Conservation (phyloP, 1,140 invertebrate genomes). For the Venustaconcha ellipsiformis region DNA sequence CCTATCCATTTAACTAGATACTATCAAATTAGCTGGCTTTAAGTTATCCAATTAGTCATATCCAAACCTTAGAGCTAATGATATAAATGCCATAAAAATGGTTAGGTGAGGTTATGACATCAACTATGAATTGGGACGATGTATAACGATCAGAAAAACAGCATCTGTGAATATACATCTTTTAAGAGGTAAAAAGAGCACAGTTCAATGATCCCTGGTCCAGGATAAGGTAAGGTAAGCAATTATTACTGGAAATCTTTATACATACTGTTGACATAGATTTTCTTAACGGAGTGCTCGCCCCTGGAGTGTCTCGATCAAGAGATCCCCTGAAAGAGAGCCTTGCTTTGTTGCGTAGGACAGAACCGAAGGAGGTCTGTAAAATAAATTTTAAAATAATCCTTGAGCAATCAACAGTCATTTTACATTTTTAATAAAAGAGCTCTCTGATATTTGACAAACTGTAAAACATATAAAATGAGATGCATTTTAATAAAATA, state of each 20-base stretch:
- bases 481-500: neutral
- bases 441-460: neutral
- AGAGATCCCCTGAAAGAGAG: constrained; percentile 59
- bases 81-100: too few species aligned
- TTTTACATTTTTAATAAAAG: neutral
- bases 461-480: neutral
- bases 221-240: neutral
- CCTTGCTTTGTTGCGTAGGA: constrained; percentile 57
- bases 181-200: constrained; percentile 4
- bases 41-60: too few species aligned
- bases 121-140: neutral
- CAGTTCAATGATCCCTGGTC: constrained; percentile 1
- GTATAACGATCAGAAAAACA: constrained; percentile 5
- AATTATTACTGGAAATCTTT: neutral
- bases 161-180: constrained; percentile 4
- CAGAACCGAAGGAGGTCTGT: constrained; percentile 59
- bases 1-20: too few species aligned
- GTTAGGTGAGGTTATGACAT: neutral
- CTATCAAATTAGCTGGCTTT: too few species aligned
- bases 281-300: constrained; percentile 42
- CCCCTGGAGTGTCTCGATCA: constrained; percentile 40
- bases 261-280: constrained; percentile 44
- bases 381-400: constrained; percentile 1
- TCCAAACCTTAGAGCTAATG: too few species aligned
- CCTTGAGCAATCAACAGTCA: neutral